These are phyloP conservation scores for Drosophila sproati DNA, from an alignment of 1,140 invertebrate species.

Conservation along the genomic window DNA sequence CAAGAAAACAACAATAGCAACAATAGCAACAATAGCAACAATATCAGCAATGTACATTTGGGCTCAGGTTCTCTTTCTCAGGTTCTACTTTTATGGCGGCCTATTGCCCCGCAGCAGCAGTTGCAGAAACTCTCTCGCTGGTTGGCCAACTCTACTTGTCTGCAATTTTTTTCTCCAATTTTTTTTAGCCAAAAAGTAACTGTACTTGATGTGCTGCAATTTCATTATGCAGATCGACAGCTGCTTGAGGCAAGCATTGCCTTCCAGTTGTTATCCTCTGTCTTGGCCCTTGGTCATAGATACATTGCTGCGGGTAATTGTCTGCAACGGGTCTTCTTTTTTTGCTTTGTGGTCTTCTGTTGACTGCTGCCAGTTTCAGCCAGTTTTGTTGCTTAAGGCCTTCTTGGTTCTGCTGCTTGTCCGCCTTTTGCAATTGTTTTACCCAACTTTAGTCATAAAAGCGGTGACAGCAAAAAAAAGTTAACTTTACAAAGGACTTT, in stretches of 20 bases:
- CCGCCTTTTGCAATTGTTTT: constrained; percentile 37
- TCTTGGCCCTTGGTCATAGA: constrained; percentile 4
- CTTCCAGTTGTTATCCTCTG: constrained; percentile 8
- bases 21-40: background rate
- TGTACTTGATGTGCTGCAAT: constrained; percentile 64
- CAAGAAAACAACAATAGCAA: no score
- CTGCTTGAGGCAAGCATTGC: constrained; percentile 19
- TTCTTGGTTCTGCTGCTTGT: constrained; percentile 19
- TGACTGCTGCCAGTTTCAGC: background rate
- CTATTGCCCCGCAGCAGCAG: constrained; percentile 53
- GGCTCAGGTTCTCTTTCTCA: constrained; percentile 42
- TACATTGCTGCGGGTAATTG: background rate
- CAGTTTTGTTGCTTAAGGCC: background rate
- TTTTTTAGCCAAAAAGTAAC: constrained; percentile 50
- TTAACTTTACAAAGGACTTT: constrained; percentile 47
- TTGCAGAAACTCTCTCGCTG: constrained; percentile 10
- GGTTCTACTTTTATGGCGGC: constrained; percentile 64
- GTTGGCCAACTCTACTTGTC: constrained; percentile 25
- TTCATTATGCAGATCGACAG: constrained; percentile 77
- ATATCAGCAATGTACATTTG: background rate
- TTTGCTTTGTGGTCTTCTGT: constrained; percentile 2
- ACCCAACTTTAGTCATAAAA: constrained; percentile 44
- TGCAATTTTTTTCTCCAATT: constrained; percentile 29
- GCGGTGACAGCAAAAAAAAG: constrained; percentile 19
- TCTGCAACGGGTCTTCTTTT: background rate